Base-by-base conservation (phyloP, 2,888 invertebrate species). In the Micoletzkya japonica region DNA sequence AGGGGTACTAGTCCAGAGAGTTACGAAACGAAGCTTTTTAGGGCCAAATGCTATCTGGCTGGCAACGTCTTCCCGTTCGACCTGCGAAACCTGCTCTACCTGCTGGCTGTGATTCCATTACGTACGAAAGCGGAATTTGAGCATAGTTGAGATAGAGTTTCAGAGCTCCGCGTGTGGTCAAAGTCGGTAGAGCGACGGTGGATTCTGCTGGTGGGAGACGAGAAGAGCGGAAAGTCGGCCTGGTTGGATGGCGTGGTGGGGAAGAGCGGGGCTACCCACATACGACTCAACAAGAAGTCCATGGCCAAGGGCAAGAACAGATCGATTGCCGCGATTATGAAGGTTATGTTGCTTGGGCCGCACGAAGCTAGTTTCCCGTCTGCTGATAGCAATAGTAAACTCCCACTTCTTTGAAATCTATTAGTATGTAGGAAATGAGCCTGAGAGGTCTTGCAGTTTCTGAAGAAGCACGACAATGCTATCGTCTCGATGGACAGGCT, bases 151-250 rank as follows among this genome's bases (percentile, higher is more conserved):
- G 1, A 37, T 4, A 10, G 4, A 49, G 4, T 39, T 63, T 63
- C 56, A 66, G 66, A 56, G 28, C 4, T 66, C 20, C 66, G 26
- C 0, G 37, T 49, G 2, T 66, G 66, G 66, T 49, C 57, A n/a
- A 1, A 14, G 20, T 20, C 2, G 2, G 24, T 26, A 7, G 30
- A 20, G 20, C 39, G 30, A 3, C 57, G 34, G 0, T 68, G 68
- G 68, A 57, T 68, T 39, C 58, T 68, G 1, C 58, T 68, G 10
- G 58, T 58, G 2, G 68, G 68, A 1, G 57, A 68, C 20, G 68
- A 68, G 26, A 26, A 34, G 3, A 50, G 52, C 0, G 68, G 68
- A 1, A 68, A 68, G 39, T 57, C 68, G 1, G 68, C 57, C 0
- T 68, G 68, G 68, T 39, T 49, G 4, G 68, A 68, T 14, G 36